These are phyloP conservation scores for Forpus xanthops DNA, from an alignment of 2,797 vertebrate genomes.

Conservation along the genomic window DNA sequence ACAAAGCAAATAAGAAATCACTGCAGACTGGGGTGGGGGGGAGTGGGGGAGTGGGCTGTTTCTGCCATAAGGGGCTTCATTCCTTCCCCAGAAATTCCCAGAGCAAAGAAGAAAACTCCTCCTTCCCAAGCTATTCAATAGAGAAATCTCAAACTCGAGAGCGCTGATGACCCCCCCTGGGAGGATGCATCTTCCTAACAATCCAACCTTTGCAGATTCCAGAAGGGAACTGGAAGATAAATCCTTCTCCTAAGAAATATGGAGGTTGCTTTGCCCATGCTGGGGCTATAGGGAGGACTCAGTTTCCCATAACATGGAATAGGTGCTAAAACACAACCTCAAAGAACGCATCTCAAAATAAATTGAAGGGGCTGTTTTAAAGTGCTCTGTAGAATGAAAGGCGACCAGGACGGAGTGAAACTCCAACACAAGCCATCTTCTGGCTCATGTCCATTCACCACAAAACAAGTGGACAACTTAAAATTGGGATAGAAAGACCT, in stretches of 20 bases:
- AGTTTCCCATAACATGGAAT: neutral
- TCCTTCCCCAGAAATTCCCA: neutral
- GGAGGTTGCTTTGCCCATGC: neutral
- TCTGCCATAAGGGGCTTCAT: neutral
- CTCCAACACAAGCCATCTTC: neutral
- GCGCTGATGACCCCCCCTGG: neutral
- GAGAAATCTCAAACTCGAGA: neutral
- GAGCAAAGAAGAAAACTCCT: neutral
- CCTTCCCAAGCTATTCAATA: neutral
- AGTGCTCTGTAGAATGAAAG: neutral
- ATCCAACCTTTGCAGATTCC: neutral
- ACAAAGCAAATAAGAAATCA: neutral
- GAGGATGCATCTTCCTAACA: neutral
- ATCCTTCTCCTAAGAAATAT: neutral
- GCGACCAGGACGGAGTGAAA: rapidly evolving
- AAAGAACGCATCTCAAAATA: neutral
- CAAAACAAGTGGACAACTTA: neutral
- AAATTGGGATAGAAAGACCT: neutral
- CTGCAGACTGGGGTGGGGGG: neutral
- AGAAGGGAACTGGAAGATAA: neutral
- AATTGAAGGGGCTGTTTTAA: neutral
- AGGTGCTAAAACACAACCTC: neutral
- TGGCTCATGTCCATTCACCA: neutral
- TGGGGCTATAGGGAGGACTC: neutral
- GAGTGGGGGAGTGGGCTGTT: rapidly evolving